Conservation (phyloP, 2,888 invertebrate species). For the Netelia fuscicornis region DNA sequence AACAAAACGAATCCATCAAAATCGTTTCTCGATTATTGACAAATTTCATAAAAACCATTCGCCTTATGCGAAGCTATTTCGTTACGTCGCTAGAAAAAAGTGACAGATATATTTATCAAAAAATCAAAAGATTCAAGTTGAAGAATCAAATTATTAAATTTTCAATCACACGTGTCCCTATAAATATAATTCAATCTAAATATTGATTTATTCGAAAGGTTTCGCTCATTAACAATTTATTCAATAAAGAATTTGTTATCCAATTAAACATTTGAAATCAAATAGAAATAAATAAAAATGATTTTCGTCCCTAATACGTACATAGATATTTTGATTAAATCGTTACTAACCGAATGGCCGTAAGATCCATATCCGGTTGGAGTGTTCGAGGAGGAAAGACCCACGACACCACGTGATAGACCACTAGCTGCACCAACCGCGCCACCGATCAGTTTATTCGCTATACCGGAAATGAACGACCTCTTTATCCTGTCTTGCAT, state of each 20-base stretch:
- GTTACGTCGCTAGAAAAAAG: no score
- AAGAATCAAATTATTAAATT: neutral
- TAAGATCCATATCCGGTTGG: constrained; percentile 66
- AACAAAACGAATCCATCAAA: neutral
- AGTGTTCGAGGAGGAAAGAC: constrained; percentile 72
- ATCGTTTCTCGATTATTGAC: no score
- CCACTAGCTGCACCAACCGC: constrained; percentile 76
- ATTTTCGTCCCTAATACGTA: neutral
- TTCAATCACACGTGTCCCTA: neutral
- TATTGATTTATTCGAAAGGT: no score
- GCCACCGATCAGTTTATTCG: constrained; percentile 80
- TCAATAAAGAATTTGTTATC: no score
- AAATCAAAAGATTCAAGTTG: no score
- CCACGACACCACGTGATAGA: constrained; percentile 76
- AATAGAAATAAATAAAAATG: no score
- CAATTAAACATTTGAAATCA: no score
- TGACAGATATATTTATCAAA: no score
- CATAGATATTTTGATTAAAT: neutral
- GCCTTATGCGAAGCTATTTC: no score
- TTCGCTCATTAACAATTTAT: no score
- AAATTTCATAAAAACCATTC: no score
- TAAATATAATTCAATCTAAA: no score
- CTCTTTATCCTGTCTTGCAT: constrained; percentile 79
- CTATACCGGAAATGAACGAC: constrained; percentile 80
- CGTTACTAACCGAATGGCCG: constrained; percentile 70